These are phyloP conservation scores for Campaea margaritaria DNA, from an alignment of 2,888 invertebrate genomes.

Conservation along the genomic window DNA sequence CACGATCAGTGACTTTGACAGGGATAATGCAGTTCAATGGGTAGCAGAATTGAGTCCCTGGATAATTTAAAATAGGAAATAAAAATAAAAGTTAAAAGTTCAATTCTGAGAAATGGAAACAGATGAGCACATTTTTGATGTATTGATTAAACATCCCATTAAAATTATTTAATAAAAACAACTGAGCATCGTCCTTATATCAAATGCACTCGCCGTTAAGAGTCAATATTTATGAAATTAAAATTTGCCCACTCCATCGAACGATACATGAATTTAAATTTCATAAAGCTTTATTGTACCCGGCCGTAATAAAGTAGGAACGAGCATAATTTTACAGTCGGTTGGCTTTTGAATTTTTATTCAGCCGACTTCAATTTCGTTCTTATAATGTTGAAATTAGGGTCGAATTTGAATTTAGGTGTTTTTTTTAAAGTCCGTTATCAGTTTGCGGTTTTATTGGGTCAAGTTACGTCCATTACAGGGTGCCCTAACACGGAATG, in stretches of 20 bases:
- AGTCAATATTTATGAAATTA: constrained; percentile 21
- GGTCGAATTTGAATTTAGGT: constrained; percentile 18
- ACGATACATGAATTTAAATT: constrained; percentile 29
- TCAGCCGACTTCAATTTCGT: constrained; percentile 13
- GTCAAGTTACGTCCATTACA: constrained; percentile 64
- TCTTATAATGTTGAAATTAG: constrained; percentile 26
- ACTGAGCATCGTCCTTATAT: too few species aligned
- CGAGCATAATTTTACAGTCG: constrained; percentile 27
- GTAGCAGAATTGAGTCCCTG: too few species aligned
- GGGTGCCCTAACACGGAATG: constrained; percentile 64
- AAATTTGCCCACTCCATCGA: constrained; percentile 24
- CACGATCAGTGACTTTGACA: too few species aligned
- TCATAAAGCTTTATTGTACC: constrained; percentile 29
- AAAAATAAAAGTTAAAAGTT: too few species aligned
- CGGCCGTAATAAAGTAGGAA: constrained; percentile 24
- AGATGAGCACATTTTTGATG: too few species aligned
- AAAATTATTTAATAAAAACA: neutral
- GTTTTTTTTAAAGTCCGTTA: constrained; percentile 27
- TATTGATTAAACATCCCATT: too few species aligned
- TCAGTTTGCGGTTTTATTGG: constrained; percentile 52
- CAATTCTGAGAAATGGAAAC: too few species aligned
- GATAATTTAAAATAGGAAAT: too few species aligned
- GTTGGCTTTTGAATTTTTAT: constrained; percentile 24
- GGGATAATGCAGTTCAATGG: too few species aligned
- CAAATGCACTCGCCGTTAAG: constrained; percentile 2